Evolutionary conservation across 2,113 vertebrate genomes (phyloP), one percentile per base, ranked within the genome.

Genomic region (Pteronura brasiliensis): DNA sequence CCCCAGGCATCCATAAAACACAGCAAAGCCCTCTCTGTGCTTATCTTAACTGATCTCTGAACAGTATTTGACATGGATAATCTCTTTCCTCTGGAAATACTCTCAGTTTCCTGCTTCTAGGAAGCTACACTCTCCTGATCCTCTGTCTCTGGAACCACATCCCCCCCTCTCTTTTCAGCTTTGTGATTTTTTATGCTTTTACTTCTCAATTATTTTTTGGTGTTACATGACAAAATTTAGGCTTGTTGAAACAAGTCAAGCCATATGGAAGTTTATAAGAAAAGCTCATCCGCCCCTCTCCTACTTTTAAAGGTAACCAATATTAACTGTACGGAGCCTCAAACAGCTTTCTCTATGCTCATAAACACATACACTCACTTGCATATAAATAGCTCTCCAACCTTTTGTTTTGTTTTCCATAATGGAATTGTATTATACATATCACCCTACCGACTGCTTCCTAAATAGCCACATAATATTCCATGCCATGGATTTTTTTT

Each of bases 301-400:
- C 23, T 47, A 83, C 29, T 96, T 96, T 83, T 90, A 52, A 96
- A 85, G 65, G 71, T 72, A 95, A 80, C 61, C 44, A 93, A 42
- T 14, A 86, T 67, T 74, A 81, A 85, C 39, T 69, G 15, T 88
- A 25, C 27, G 17, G 72, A 65, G 44, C 29, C 29, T 93, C 55
- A 72, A 90, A 91, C 17, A 42, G 39, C 81, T 81, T 90, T 92
- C 13, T 63, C 67, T 44, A 49, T 27, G 39, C 83, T 80, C 95
- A 88, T 79, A 94, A 91, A 96, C 76, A 96, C 55, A 96, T 42
- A 92, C 13, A 83, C 59, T 88, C 39, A 74, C 31, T 69, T 80
- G 80, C 80, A 94, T 96, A 86, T 69, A 95, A 93, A 96, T 23
- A 92, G 65, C 27, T 95, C 76, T 96, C 94, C 88, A 95, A 67